Evolutionary conservation across 1,140 invertebrate species (phyloP).

Genomic region (Ceratoteleas bidentatus): DNA sequence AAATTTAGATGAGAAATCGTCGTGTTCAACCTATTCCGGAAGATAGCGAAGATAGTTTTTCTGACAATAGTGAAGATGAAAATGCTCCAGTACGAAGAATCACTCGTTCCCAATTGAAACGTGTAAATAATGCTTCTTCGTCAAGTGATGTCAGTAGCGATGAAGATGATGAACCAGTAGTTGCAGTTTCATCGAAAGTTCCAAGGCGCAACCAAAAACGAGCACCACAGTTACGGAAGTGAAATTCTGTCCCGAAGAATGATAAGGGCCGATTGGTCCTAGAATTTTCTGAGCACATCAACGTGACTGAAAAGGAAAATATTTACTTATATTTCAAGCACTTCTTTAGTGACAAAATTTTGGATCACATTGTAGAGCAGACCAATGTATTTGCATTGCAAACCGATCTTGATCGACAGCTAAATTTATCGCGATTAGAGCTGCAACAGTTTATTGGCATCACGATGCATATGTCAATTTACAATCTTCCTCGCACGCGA

Average conservation of each 20-base stretch:
- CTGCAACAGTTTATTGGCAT: slow-evolving; percentile 40
- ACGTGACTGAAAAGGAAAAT: slow-evolving; percentile 18
- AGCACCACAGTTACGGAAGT: slow-evolving; percentile 18
- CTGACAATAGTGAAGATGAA: slow-evolving; percentile 20
- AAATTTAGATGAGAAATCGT: slow-evolving; percentile 39
- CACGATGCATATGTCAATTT: slow-evolving; percentile 29
- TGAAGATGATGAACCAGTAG: slow-evolving; percentile 23
- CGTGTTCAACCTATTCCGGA: slow-evolving; percentile 25
- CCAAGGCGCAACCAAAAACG: slow-evolving; percentile 16
- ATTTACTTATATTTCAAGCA: slow-evolving; percentile 22
- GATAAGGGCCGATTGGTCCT: slow-evolving; percentile 14
- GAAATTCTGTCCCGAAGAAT: slow-evolving; percentile 32
- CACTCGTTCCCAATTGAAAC: slow-evolving; percentile 1
- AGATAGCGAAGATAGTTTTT: slow-evolving; percentile 35
- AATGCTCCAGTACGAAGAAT: not conserved
- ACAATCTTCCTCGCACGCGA: slow-evolving; percentile 16
- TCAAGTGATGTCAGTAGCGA: slow-evolving; percentile 21
- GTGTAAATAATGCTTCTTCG: slow-evolving; percentile 16
- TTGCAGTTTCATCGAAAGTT: slow-evolving; percentile 20
- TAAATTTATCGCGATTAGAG: slow-evolving; percentile 33
- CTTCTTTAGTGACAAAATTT: slow-evolving; percentile 3
- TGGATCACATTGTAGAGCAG: slow-evolving; percentile 12
- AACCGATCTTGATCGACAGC: slow-evolving; percentile 7
- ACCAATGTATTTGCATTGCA: slow-evolving; percentile 28
- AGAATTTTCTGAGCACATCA: slow-evolving; percentile 18